Evolutionary conservation across 2,113 vertebrate genomes (phyloP), one percentile per base, ranked within the genome.

Genomic region (Syrrhaptes paradoxus): DNA sequence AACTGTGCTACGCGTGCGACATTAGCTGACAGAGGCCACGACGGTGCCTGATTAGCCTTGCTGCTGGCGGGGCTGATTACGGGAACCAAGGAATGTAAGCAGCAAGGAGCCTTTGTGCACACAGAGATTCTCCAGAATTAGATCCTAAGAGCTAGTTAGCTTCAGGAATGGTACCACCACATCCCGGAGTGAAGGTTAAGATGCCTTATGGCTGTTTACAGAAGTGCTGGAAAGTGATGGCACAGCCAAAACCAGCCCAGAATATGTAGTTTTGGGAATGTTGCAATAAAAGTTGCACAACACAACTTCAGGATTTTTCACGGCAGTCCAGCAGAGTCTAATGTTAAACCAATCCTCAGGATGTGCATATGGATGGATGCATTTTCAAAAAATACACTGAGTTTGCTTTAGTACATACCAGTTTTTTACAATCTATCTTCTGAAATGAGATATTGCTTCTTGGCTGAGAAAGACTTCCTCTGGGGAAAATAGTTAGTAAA

Each of bases 1-100:
- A 36, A 80, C 12, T 1, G 31, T 18, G 6, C 17, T 20, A 11
- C 5, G 12, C 1, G 6, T 28, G 24, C 6, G 14, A 31, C 3
- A 48, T 29, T 26, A 22, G 48, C 46, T 46, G 46, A 51, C 9
- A n/a, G 32, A 43, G 29, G 34, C 21, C 7, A 1, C n/a, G 31
- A 29, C 18, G 45, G 25, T 4, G 9, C 43, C 57, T 4, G 0
- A 38, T 25, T 10, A 58, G 57, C 77, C 41, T 45, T 51, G 70
- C 70, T 82, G 24, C 21, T 25, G 43, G 76, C 32, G 28, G 13
- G 1, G 22, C 1, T 19, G 55, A 20, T 49, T 32, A 36, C 7
- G 43, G 62, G 43, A 62, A 62, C 19, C 13, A 43, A 41, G 43
- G 26, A 74, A 43, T 0, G 4, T 8, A 28, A 74, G n/a, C 12